Conservation (phyloP, 2,888 invertebrate genomes). For the Cosmia pyralina region DNA sequence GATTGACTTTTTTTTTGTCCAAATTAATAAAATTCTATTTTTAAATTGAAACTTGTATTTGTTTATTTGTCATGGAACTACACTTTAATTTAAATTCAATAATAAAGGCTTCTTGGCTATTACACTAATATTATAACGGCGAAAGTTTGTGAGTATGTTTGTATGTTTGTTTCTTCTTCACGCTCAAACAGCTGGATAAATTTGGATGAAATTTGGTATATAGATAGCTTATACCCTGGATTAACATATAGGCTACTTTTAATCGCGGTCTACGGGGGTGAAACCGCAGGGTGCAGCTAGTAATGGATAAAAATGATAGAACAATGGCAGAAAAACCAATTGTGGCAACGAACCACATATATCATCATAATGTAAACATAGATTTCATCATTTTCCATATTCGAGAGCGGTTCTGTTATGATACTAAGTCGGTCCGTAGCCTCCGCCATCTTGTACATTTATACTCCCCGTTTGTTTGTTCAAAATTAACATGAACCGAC, state of each 20-base stretch:
- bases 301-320: neutral
- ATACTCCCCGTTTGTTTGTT: slow-evolving; percentile 29
- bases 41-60: neutral
- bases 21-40: neutral
- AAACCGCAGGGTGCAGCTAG: too few species aligned
- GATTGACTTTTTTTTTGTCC: too few species aligned
- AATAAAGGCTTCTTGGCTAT: too few species aligned
- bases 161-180: too few species aligned
- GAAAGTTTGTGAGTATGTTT: too few species aligned
- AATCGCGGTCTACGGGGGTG: too few species aligned
- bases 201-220: too few species aligned
- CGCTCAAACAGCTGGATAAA: too few species aligned
- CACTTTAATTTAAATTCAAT: too few species aligned
- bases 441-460: slow-evolving; percentile 30
- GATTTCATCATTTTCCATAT: neutral
- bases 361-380: neutral
- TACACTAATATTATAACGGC: too few species aligned
- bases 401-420: neutral
- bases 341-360: neutral
- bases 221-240: too few species aligned
- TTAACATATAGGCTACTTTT: too few species aligned
- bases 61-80: neutral
- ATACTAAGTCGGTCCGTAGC: neutral
- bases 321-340: neutral
- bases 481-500: slow-evolving; percentile 53